These are phyloP conservation scores for Colletes latitarsis DNA, from an alignment of 1,140 invertebrate genomes.

Conservation along the genomic window DNA sequence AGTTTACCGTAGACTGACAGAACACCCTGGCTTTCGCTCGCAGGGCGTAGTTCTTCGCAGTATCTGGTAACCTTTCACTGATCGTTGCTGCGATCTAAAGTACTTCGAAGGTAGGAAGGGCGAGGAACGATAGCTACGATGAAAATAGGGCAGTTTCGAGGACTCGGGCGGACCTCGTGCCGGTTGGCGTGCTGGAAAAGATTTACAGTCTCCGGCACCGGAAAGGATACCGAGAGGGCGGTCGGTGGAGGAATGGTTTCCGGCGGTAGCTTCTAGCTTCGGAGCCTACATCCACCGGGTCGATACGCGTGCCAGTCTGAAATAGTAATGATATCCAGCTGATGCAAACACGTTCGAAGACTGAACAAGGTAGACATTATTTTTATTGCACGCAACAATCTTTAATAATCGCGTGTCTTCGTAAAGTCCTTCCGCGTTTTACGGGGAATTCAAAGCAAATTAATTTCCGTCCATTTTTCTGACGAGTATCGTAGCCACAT, in stretches of 20 bases:
- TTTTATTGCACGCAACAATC: background rate
- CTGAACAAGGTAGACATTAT: conserved; percentile 39
- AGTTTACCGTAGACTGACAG: conserved; percentile 52
- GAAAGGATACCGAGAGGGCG: conserved; percentile 73
- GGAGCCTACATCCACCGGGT: conserved; percentile 37
- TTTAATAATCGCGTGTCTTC: background rate
- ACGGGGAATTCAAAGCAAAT: background rate
- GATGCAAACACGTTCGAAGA: conserved; percentile 16
- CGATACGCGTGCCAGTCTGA: conserved; percentile 60
- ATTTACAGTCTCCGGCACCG: conserved; percentile 72
- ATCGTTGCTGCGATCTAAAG: conserved; percentile 60
- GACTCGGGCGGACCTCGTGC: conserved; percentile 49
- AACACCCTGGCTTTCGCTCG: conserved; percentile 26
- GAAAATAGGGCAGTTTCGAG: conserved; percentile 67
- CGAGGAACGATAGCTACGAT: conserved; percentile 37
- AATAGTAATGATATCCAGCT: conserved; percentile 11
- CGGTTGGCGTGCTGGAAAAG: conserved; percentile 71
- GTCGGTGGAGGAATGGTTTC: conserved; percentile 73
- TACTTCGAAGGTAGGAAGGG: conserved; percentile 42
- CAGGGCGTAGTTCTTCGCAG: conserved; percentile 54
- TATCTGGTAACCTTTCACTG: conserved; percentile 64
- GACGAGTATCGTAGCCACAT: conserved; percentile 3
- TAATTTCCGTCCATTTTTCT: conserved; percentile 17
- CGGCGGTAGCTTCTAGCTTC: conserved; percentile 64
- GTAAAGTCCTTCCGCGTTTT: background rate